These are phyloP conservation scores for Torymus auratus DNA, from an alignment of 2,888 invertebrate genomes.

Conservation along the genomic window DNA sequence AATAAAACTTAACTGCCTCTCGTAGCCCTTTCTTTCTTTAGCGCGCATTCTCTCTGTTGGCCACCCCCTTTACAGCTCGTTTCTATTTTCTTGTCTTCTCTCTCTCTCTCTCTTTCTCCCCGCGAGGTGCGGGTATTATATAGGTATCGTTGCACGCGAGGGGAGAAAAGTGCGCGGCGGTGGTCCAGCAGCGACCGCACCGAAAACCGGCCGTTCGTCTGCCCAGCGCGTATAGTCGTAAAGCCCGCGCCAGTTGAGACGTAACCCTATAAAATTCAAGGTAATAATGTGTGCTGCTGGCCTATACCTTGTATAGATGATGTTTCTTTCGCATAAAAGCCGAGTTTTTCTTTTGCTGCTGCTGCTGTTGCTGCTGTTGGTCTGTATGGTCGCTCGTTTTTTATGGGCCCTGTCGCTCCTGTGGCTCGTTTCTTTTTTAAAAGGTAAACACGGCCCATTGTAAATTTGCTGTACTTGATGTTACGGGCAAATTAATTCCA, in stretches of 20 bases:
- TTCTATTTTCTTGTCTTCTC: not conserved
- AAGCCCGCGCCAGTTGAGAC: slow-evolving; percentile 4
- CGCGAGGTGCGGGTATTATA: too few relatives aligned
- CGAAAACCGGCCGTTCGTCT: slow-evolving; percentile 36
- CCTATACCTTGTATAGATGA: not conserved
- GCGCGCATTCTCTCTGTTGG: too few relatives aligned
- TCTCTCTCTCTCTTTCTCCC: slow-evolving; percentile 19
- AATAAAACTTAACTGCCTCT: slow-evolving; percentile 73
- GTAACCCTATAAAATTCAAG: slow-evolving; percentile 7
- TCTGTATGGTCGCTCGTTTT: too few relatives aligned
- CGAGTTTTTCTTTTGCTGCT: not conserved
- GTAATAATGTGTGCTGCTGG: not conserved
- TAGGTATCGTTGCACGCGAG: too few relatives aligned
- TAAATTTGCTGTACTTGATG: too few relatives aligned
- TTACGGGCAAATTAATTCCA: too few relatives aligned
- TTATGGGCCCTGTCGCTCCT: not conserved
- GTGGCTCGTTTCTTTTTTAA: not conserved
- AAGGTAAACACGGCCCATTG: not conserved
- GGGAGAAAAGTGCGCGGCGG: slow-evolving; percentile 56
- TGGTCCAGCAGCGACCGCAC: slow-evolving; percentile 44
- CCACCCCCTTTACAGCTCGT: too few relatives aligned
- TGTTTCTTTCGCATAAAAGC: not conserved
- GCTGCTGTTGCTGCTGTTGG: too few relatives aligned
- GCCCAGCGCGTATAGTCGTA: not conserved
- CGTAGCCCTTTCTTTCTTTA: slow-evolving; percentile 23